phyloP scores from a whole-genome alignment of 2,888 invertebrate genomes.

The Drepanosiphum platanoidis region DNA sequence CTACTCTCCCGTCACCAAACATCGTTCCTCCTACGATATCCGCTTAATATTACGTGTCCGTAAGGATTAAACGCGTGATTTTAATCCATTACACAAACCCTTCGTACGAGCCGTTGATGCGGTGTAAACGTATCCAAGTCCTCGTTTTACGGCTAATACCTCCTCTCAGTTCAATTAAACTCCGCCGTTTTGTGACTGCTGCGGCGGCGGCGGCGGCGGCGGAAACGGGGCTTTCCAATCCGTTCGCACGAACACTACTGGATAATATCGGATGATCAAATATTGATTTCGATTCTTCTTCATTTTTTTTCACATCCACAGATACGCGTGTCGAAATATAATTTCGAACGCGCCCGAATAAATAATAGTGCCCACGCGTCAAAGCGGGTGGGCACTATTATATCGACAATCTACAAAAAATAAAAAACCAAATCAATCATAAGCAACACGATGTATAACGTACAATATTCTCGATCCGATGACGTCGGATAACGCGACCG shows the following conservation, averaged over 20 bases:
- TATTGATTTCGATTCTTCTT: neutral
- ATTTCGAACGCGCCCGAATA: too few species aligned
- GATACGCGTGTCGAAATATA: too few species aligned
- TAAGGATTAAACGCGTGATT: constrained; percentile 1
- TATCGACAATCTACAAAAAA: too few species aligned
- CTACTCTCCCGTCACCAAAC: neutral
- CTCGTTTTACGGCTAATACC: neutral
- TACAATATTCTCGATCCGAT: too few species aligned
- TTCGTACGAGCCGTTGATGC: constrained; percentile 7
- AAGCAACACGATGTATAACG: too few species aligned
- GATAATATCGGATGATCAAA: neutral
- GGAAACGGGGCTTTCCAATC: neutral
- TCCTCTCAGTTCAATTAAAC: neutral
- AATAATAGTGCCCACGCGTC: too few species aligned
- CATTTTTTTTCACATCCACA: too few species aligned
- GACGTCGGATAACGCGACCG: too few species aligned
- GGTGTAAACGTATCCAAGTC: constrained; percentile 18
- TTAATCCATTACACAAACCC: constrained; percentile 13
- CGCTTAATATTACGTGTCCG: neutral
- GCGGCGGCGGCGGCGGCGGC: too few species aligned
- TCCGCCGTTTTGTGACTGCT: neutral
- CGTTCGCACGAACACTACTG: neutral
- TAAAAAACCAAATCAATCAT: too few species aligned
- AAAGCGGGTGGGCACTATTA: too few species aligned
- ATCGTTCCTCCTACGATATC: neutral